A percentile compares a stretch with the other conserved stretches of the same genome.
phyloP scores from a whole-genome alignment of 2,888 invertebrate species.

The Petrolisthes manimaculis region DNA sequence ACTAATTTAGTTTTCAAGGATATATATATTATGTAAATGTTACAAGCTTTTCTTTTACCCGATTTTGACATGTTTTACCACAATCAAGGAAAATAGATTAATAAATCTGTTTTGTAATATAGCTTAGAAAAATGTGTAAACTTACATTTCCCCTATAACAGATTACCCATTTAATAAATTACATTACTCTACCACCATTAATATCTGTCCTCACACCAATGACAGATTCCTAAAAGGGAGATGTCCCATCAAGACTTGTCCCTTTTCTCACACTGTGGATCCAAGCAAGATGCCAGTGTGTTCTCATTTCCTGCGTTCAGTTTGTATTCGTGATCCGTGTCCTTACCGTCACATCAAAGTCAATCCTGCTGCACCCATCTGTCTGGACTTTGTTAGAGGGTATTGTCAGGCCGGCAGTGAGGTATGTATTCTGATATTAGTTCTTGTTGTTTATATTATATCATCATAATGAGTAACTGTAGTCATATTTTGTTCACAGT shows the following conservation, averaged over 20 bases:
- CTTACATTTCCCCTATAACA: too few relatives aligned
- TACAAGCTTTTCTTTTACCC: too few relatives aligned
- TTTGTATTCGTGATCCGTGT: slow-evolving; percentile 82
- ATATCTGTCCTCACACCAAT: background rate
- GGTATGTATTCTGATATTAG: slow-evolving; percentile 72
- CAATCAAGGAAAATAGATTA: too few relatives aligned
- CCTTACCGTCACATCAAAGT: slow-evolving; percentile 92
- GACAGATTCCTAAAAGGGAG: slow-evolving; percentile 80
- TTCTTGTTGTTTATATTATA: background rate
- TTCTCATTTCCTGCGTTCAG: slow-evolving; percentile 84
- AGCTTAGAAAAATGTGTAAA: too few relatives aligned
- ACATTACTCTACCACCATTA: too few relatives aligned
- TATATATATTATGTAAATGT: too few relatives aligned
- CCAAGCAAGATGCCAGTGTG: slow-evolving; percentile 94
- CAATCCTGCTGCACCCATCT: slow-evolving; percentile 82
- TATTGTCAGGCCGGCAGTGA: slow-evolving; percentile 82
- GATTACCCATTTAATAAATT: too few relatives aligned
- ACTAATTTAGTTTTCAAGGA: too few relatives aligned
- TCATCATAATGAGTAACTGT: slow-evolving; percentile 1
- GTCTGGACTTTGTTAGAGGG: slow-evolving; percentile 84
- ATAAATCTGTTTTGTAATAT: too few relatives aligned
- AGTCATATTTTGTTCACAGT: background rate
- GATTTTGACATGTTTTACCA: too few relatives aligned
- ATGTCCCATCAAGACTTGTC: slow-evolving; percentile 80
- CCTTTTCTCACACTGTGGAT: slow-evolving; percentile 85